Base-by-base conservation (phyloP, 2,888 invertebrate species). In the Rotaria magnacalcarata region DNA sequence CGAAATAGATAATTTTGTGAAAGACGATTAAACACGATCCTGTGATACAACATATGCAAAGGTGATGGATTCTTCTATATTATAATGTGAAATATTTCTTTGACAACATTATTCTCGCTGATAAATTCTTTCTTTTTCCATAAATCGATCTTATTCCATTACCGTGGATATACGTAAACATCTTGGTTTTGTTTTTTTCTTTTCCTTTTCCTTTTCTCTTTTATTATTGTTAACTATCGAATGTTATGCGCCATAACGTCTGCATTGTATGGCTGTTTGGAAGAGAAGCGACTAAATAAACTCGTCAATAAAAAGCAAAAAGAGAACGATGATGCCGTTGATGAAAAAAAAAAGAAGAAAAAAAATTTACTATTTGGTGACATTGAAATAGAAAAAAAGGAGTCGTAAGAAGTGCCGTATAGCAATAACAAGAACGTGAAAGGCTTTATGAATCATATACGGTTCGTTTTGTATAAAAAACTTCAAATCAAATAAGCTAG, bases 151-250 rank as follows among this genome's bases (percentile, higher is more conserved):
- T 5, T 19, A 27, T 67, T 67, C 16, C 34, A 67, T 67, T 67
- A 14, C 34, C 19, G 34, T 67, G 67, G 67, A 67, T 34, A 67
- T 67, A 4, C 67, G 67, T 67, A 34, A 67, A 67, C 67, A 67
- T 67, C 19, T 67, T 67, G 14, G 34, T 67, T 67, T 34, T 67
- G 67, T 67, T 34, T 67, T 67, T 67, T 34, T 67, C 67, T 34
- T 67, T 67, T 7, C 7, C 2, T 34, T 41, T 67, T 4, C 7
- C 6, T 34, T 41, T 19, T 34, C 34, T 67, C 34, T 67, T 34
- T 67, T 19, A 34, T 67, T 67, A 67, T 67, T 67, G 67, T 67
- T 34, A 67, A 67, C 67, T 67, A 67, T 67, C 67, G 67, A 67
- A 67, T 67, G 67, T 67, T 67, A 34, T 67, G 67, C 67, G 34